Conservation (phyloP, 2,797 vertebrate species). For the Hafferia zeledoni region DNA sequence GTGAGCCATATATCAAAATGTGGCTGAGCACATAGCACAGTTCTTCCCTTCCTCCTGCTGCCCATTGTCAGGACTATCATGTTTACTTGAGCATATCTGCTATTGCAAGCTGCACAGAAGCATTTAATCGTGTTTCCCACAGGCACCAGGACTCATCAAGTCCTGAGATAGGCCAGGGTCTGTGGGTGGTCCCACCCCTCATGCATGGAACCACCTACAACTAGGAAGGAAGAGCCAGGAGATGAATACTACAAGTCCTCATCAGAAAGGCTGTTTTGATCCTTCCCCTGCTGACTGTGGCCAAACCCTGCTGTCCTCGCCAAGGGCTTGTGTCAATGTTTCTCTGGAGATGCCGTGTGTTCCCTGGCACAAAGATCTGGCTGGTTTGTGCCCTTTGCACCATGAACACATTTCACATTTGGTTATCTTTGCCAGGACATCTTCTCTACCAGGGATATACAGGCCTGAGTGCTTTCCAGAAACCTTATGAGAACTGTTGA, state of each 20-base stretch:
- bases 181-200: neutral
- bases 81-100: neutral
- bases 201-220: neutral
- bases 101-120: neutral
- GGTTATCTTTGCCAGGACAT: accelerated
- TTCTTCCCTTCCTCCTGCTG: neutral
- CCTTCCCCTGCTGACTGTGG: neutral
- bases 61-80: neutral
- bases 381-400: neutral
- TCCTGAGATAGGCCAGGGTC: neutral
- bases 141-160: neutral
- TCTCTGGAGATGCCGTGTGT: neutral
- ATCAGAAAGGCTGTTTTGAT: neutral
- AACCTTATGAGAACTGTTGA: neutral
- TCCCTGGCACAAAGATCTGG: neutral
- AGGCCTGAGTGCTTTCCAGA: neutral
- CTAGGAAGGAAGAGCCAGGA: neutral
- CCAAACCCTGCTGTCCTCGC: neutral
- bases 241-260: neutral
- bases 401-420: neutral
- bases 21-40: neutral
- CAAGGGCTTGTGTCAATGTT: accelerated
- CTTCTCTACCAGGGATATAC: neutral
- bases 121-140: neutral
- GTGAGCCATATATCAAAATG: neutral